Percentiles rank a stretch among this genome's conserved stretches.
Evolutionary conservation across 2,113 vertebrate species (phyloP).

Genomic region (Poeciliopsis retropinna): DNA sequence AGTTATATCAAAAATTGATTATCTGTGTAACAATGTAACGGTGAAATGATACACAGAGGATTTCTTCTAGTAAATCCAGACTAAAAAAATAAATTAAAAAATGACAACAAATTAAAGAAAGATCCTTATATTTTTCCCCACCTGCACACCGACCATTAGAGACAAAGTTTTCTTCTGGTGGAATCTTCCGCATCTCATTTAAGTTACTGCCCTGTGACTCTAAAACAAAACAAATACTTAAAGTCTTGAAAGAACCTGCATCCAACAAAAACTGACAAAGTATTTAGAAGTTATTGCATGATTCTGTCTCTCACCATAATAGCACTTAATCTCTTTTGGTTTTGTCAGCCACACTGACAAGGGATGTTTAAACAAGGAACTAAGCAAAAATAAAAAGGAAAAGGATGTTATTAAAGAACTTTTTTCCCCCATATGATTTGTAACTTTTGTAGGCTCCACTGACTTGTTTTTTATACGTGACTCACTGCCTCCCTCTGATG

Average conservation of each 20-base stretch:
- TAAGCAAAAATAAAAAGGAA: constrained; percentile 16
- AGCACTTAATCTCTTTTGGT: not conserved
- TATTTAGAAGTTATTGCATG: not conserved
- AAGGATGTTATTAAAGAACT: not conserved
- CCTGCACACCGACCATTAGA: constrained; percentile 65
- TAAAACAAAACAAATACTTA: constrained; percentile 42
- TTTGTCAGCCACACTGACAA: constrained; percentile 16
- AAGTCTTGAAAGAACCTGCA: not conserved
- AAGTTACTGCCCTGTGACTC: constrained; percentile 53
- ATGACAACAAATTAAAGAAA: not conserved
- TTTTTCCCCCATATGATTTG: not conserved
- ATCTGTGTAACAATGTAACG: not conserved
- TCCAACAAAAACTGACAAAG: constrained; percentile 14
- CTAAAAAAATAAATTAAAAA: not conserved
- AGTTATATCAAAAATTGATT: not conserved
- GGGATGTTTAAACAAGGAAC: constrained; percentile 30
- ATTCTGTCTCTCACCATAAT: constrained; percentile 40
- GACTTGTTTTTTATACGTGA: constrained; percentile 34
- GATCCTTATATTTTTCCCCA: constrained; percentile 23
- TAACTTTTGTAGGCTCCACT: not conserved
- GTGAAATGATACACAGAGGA: not conserved
- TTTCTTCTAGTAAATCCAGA: not conserved
- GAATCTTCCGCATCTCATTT: constrained; percentile 7
- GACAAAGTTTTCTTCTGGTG: constrained; percentile 8
- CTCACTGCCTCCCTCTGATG: constrained; percentile 56